Conservation (phyloP, 2,797 vertebrate genomes). For the Acrossocheilus wenchowensis region DNA sequence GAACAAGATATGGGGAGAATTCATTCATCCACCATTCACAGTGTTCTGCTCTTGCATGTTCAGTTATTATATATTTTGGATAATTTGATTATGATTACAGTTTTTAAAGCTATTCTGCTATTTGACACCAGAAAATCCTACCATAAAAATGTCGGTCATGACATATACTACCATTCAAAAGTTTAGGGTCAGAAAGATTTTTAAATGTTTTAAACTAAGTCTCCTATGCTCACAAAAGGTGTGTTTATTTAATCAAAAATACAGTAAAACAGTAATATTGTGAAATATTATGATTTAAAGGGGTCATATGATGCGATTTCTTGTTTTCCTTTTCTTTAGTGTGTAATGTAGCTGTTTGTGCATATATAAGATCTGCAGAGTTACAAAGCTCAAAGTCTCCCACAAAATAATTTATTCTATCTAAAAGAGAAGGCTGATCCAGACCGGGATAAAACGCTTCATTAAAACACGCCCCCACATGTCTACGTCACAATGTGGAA, state of each 20-base stretch:
- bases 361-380: too few species aligned
- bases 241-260: not conserved
- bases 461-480: too few species aligned
- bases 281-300: not conserved
- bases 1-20: constrained; percentile 25
- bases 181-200: not conserved
- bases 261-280: not conserved
- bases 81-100: not conserved
- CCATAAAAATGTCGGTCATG: not conserved
- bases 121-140: not conserved
- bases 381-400: too few species aligned
- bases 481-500: too few species aligned
- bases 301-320: too few species aligned
- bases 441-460: too few species aligned
- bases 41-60: not conserved
- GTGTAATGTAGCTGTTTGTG: too few species aligned
- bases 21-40: not conserved
- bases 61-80: not conserved
- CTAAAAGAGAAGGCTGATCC: too few species aligned
- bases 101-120: not conserved
- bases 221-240: too few species aligned
- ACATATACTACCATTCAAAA: not conserved
- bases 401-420: too few species aligned
- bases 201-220: not conserved
- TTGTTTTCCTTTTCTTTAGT: too few species aligned